A percentile compares a stretch with the other conserved stretches of the same genome.
phyloP scores from a whole-genome alignment of 2,888 invertebrate genomes.

The Tetranychus truncatus region DNA sequence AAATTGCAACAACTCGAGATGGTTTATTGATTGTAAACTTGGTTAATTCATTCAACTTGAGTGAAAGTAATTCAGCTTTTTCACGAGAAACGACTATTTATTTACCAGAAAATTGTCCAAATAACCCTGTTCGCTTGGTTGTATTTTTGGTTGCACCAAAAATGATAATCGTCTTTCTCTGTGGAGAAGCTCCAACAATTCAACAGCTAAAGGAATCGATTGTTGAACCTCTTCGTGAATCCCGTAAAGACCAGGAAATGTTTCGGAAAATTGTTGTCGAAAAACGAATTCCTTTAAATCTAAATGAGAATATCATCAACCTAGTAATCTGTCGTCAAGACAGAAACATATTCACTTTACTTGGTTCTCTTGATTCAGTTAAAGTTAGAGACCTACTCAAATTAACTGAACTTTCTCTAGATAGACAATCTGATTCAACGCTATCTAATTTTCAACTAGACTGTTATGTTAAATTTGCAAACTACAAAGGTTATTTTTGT shows the following conservation, averaged over 20 bases:
- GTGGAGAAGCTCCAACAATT: constrained; percentile 13
- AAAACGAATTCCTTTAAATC: background rate
- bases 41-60: constrained; percentile 12
- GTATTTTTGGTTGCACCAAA: constrained; percentile 8
- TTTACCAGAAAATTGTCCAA: constrained; percentile 18
- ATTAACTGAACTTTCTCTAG: background rate
- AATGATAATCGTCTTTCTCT: constrained; percentile 16
- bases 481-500: constrained; percentile 2
- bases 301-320: constrained; percentile 1
- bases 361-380: background rate
- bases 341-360: background rate
- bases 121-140: constrained; percentile 7
- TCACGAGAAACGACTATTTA: constrained; percentile 15
- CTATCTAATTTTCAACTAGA: background rate
- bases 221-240: background rate
- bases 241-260: constrained; percentile 7
- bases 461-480: background rate
- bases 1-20: constrained; percentile 10
- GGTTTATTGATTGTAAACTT: constrained; percentile 11
- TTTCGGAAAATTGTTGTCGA: constrained; percentile 3
- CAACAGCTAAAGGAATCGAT: background rate
- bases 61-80: background rate
- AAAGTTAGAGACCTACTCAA: background rate
- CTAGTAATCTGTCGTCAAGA: background rate
- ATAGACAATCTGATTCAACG: background rate